Evolutionary conservation across 2,797 vertebrate species (phyloP), one percentile per base, ranked within the genome.

Genomic region (Anisognathus igniventris): DNA sequence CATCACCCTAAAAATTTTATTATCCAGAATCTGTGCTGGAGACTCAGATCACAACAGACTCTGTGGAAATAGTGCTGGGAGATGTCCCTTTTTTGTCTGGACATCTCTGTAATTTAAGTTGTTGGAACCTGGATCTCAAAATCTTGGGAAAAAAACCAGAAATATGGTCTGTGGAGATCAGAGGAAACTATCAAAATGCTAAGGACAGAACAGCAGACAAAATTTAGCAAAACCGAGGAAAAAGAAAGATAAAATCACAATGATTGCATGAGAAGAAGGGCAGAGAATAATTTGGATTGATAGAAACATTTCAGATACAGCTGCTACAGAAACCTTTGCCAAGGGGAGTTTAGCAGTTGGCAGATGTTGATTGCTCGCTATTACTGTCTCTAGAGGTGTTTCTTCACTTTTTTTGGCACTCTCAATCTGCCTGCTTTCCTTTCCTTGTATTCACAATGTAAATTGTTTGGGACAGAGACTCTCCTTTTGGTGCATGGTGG

Each of bases 301-400:
- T 60, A 44, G 64, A 86, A 71, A 19, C 0, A 0, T 66, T 91
- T 62, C 25, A 50, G 64, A 47, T 56, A 33, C 24, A 79, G 54
- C 57, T 81, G 60, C 60, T 66, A 70, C 14, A 28, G 39, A 76
- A 79, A 68, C 10, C 5, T 85, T 76, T 31, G 28, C 66, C 75
- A 67, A 78, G 40, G 6, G 10, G 51, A 79, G 39, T 47, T 79
- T 31, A 64, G 50, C 10, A 67, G 45, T 3, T 53, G 76, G 60
- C 56, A 65, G 68, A 44, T 2, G 19, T 11, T 19, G 19, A 19
- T 25, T 62, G 44, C 44, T 80, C 0, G 0, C 40, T 66, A 0
- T n/a, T 66, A 30, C 42, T 42, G 21, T 45, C 35, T 65, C 83
- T 76, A 40, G 65, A 79, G 48, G 17, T 22, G 7, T 31, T 33